Conservation (phyloP, 2,797 vertebrate species). For the Danio tinwini region DNA sequence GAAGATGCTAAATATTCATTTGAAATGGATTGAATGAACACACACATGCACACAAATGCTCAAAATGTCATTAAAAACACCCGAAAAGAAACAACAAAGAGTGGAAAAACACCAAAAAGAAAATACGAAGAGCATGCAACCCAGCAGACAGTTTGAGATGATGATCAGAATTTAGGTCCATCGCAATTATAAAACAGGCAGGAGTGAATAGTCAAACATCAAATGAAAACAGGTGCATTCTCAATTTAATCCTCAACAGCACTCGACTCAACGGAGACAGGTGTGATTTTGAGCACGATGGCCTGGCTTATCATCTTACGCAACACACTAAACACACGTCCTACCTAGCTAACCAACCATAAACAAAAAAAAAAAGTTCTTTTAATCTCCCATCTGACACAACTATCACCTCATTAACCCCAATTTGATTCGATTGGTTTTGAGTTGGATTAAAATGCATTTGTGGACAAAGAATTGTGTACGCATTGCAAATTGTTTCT, state of each 20-base stretch:
- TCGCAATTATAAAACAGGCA: neutral
- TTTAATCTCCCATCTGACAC: slow-evolving; percentile 11
- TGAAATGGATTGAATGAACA: slow-evolving; percentile 43
- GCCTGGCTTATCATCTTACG: slow-evolving; percentile 1
- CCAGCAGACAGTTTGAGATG: slow-evolving; percentile 63
- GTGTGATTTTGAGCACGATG: neutral
- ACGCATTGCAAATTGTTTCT: slow-evolving; percentile 23
- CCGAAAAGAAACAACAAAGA: slow-evolving; percentile 53
- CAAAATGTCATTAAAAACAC: slow-evolving; percentile 41
- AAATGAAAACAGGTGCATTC: neutral
- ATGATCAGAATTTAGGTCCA: neutral
- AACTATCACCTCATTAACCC: slow-evolving; percentile 2
- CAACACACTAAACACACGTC: slow-evolving; percentile 6
- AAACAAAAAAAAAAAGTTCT: neutral
- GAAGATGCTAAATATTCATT: neutral
- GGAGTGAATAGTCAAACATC: neutral
- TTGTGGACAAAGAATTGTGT: neutral
- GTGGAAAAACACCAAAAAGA: slow-evolving; percentile 17
- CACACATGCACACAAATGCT: slow-evolving; percentile 62
- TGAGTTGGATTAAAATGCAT: slow-evolving; percentile 16
- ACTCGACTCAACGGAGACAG: slow-evolving; percentile 2
- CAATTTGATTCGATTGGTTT: neutral
- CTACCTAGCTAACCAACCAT: slow-evolving; percentile 1
- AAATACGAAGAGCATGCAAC: slow-evolving; percentile 75
- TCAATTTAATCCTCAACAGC: slow-evolving; percentile 8